Evolutionary conservation across 2,888 invertebrate genomes (phyloP), one percentile per base, ranked within the genome.

Genomic region (Liodrosophila aerea): DNA sequence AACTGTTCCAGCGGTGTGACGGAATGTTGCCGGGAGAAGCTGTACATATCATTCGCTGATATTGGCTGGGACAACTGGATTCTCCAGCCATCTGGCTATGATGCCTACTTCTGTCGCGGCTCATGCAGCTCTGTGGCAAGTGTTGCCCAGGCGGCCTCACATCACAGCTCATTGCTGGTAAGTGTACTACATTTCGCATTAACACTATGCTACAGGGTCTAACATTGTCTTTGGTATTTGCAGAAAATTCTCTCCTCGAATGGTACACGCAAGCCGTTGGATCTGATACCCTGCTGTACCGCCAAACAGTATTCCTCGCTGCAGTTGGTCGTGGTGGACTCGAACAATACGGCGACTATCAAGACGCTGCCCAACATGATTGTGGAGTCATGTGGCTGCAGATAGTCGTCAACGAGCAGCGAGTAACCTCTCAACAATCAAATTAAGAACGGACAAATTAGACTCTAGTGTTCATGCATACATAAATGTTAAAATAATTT

Each of bases 21-120:
- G 30, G 95, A 95, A 77, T 97, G 96, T 88, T 97, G 97, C 87
- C 91, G 96, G 9, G 96, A 96, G 87, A 94, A 94, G 33, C 91
- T 97, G 0, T 95, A 94, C 86, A 94, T 97, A 63, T 94, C 94
- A 67, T 97, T 97, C 87, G 93, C 93, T 61, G 95, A 96, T 36
- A 93, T 97, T 51, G 96, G 96, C 41, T 97, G 97, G 97, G 93
- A 94, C 74, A 94, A 96, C 88, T 97, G 96, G 96, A 96, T 97
- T 60, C 92, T 97, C 65, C 92, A 93, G 69, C 97, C 97, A 0
- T 91, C 92, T 9, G 96, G 95, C 0, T 97, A 96, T 88, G 94
- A 96, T 81, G 96, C 97, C 0, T 96, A 96, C 89, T 96, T 96
- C 90, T 97, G 97, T 87, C 94, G 94, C 54, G 97, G 97, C 0